Base-by-base conservation (phyloP, 2,113 vertebrate genomes). In the Calyptommatus sinebrachiatus region DNA sequence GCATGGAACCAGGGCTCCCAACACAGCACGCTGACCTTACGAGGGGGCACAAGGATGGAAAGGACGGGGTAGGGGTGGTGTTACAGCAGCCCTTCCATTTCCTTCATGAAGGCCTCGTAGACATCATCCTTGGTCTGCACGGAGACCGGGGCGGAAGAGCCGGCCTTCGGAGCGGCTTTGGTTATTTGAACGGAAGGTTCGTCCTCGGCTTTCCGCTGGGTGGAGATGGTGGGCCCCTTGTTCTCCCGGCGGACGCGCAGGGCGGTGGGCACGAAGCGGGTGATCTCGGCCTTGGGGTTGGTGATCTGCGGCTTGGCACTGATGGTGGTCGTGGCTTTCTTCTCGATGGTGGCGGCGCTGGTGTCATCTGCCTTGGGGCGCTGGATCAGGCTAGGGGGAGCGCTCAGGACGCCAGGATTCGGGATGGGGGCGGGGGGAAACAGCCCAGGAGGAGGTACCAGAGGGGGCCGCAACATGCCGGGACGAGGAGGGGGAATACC, bases 71-170 rank as follows among this genome's bases (percentile, higher is more conserved):
- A n/a, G 0, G 11, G 35, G 5, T 41, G 35, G 66, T 26, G 75
- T 95, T 91, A 95, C 88, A 99, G 96, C 8, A 99, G 95, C 81
- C 98, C 97, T 87, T 99, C 97, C 98, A 99, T 99, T 91, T 99
- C 98, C 82, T 98, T 97, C 98, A 99, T 99, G 88, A 99, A 99
- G 46, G 97, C 97, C 92, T 99, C 98, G 87, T 99, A 99, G 79
- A 99, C 95, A 88, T 99, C 97, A 95, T 99, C 98, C 93, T 99
- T 99, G 77, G 98, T 99, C 93, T 98, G 97, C 94, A 99, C 96
- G 75, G 90, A 97, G 86, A 97, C 87, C 0, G 94, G 94, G 61
- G 91, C 92, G 86, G 94, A 90, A 0, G 93, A 91, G 5, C 94
- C 95, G 78, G 91, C 89, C 78, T 95, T 95, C 18, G 95, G 93